Evolutionary conservation across 2,797 vertebrate genomes (phyloP).

Genomic region (Myiotriccus ornatus): DNA sequence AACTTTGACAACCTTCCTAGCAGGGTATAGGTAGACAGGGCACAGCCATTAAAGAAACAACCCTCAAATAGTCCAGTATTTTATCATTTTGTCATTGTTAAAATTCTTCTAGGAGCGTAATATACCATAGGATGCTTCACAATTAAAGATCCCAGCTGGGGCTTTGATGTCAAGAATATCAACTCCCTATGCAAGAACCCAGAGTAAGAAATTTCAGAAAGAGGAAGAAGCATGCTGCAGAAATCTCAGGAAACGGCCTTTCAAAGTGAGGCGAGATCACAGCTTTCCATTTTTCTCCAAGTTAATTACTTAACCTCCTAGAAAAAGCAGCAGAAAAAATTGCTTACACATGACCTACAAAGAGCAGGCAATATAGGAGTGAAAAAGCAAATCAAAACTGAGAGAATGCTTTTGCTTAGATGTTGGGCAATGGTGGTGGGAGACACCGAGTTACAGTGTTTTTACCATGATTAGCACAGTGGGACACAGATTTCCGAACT

Average conservation of each 20-base stretch:
- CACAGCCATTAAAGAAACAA: not conserved
- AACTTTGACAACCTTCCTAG: not conserved
- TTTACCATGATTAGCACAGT: not conserved
- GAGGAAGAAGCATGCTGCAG: not conserved
- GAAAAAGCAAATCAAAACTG: not conserved
- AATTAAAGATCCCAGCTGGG: not conserved
- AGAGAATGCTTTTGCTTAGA: not conserved
- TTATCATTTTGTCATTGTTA: not conserved
- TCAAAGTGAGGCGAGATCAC: constrained; percentile 26
- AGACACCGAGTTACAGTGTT: not conserved
- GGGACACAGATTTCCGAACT: not conserved
- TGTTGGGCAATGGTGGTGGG: not conserved
- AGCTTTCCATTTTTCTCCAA: constrained; percentile 40
- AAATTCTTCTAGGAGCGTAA: not conserved
- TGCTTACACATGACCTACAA: constrained; percentile 45
- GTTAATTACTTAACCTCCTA: constrained; percentile 53
- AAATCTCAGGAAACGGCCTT: constrained; percentile 35
- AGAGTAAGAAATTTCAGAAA: not conserved
- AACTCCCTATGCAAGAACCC: not conserved
- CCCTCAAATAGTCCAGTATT: not conserved
- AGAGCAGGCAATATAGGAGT: not conserved
- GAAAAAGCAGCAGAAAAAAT: constrained; percentile 46
- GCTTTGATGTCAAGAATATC: not conserved
- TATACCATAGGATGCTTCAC: not conserved
- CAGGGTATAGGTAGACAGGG: not conserved